Base-by-base conservation (phyloP, 2,797 vertebrate species). In the Mycteria americana region DNA sequence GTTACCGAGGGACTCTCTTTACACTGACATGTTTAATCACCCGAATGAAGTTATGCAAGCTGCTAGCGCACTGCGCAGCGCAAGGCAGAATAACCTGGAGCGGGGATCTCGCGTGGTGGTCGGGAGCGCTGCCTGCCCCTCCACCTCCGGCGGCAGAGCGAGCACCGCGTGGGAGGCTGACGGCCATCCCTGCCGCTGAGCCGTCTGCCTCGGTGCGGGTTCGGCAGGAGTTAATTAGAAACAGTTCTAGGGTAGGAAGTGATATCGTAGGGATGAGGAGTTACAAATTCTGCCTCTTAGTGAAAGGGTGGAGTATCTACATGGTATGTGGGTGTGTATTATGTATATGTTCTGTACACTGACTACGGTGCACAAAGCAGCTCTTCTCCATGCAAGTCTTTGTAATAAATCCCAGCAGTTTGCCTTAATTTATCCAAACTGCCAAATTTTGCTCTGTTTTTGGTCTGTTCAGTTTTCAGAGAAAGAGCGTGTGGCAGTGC, bases 131-230 rank as follows among this genome's bases (percentile, higher is more conserved):
- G 60, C 56, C 37, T 13, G 56, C 13, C 22, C 37, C 28, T 68
- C 31, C 5, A 0, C 10, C 19, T 43, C 54, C 4, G 8, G 43
- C 17, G 4, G 28, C 28, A 7, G n/a, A 24, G 35, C 9, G 3
- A 30, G 60, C 25, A 6, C n/a, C 2, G 2, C 0, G 0, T 1
- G 1, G 54, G n/a, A 37, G n/a, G 51, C 18, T 76, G 23, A 8
- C 74, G 73, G 39, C 25, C 35, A 19, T 51, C 35, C 22, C 64
- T 22, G 10, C 6, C 25, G 25, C n/a, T 43, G 13, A 72, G 45
- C 89, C 3, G 0, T 31, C 72, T 83, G 68, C 56, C 43, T 27
- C 2, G 0, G 13, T 7, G n/a, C 4, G 33, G n/a, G n/a, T 3
- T 74, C 41, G n/a, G n/a, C 31, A 72, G 45, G 10, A 68, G 30